These are phyloP conservation scores for Rallus limicola DNA, from an alignment of 2,113 vertebrate genomes.

Conservation along the genomic window DNA sequence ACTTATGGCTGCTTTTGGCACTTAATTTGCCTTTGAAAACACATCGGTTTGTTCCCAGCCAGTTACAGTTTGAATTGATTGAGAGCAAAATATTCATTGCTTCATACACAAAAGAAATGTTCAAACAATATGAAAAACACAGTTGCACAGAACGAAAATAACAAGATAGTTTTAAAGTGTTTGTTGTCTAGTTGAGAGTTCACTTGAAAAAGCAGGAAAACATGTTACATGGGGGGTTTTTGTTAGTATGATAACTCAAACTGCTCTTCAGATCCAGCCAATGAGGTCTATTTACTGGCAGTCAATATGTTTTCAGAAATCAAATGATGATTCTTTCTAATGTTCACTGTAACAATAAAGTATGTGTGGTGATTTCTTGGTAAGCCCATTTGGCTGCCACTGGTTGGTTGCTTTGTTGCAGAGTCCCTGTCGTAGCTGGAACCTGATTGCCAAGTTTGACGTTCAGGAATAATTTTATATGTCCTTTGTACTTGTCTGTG, in stretches of 20 bases:
- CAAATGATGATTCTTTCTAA: background rate
- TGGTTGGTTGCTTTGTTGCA: background rate
- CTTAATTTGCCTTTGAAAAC: slow-evolving; percentile 1
- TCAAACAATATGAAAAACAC: background rate
- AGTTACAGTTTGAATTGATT: background rate
- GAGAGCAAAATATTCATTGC: background rate
- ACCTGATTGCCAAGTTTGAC: background rate
- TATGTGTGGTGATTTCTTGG: background rate
- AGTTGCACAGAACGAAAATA: background rate
- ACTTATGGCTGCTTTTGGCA: background rate
- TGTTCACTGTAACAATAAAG: background rate
- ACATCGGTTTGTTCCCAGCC: background rate
- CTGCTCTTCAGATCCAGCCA: background rate
- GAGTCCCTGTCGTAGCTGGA: background rate
- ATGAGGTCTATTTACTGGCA: background rate
- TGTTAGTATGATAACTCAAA: background rate
- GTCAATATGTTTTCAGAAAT: slow-evolving; percentile 3
- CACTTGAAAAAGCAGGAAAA: background rate
- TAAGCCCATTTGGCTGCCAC: background rate
- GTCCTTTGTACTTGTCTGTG: slow-evolving; percentile 27
- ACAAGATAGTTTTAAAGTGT: background rate
- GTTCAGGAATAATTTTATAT: background rate
- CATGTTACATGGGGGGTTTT: background rate
- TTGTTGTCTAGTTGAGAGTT: background rate
- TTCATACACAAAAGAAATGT: background rate